Base-by-base conservation (phyloP, 2,113 vertebrate species). In the Eudorcas thomsonii region DNA sequence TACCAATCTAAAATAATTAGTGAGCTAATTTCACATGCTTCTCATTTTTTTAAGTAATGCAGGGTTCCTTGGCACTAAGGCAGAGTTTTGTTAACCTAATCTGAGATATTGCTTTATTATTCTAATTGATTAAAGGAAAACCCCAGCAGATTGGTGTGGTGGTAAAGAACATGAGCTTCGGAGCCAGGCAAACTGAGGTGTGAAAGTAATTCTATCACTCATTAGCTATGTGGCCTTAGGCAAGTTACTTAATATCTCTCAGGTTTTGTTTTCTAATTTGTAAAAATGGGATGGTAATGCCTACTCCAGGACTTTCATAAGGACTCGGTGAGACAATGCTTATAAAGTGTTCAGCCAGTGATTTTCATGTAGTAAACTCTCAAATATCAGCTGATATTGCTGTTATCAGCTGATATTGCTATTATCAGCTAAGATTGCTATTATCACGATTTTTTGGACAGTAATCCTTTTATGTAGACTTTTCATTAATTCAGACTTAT, bases 241-340 rank as follows among this genome's bases (percentile, higher is more conserved):
- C 23, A 71, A 67, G 11, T 97, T 91, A 82, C 54, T 81, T 88
- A 93, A 17, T 84, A 74, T 50, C 19, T 36, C 57, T 95, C 52
- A 67, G 23, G n/a, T 94, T 96, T 92, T 91, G n/a, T 64, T 88
- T 96, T 90, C 33, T 92, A 88, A 82, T 93, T 93, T 83, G 39
- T 94, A 25, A 92, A 96, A 93, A 86, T 33, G 16, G 57, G 26
- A 36, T 52, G 19, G 21, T 81, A 64, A 48, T 74, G 55, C 21
- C 88, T 80, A 13, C 45, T 74, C 4, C 19, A 93, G 84, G 86
- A 88, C 45, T 93, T 71, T 39, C 25, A 5, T 78, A 52, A 78
- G 54, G n/a, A 89, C 33, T 86, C 60, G n/a, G 6, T 87, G 55
- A 94, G 39, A 86, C 60, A 36, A 62, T 48, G 26, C 9, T 21